Conservation (phyloP, 1,140 invertebrate species). For the Ceratina australensis region DNA sequence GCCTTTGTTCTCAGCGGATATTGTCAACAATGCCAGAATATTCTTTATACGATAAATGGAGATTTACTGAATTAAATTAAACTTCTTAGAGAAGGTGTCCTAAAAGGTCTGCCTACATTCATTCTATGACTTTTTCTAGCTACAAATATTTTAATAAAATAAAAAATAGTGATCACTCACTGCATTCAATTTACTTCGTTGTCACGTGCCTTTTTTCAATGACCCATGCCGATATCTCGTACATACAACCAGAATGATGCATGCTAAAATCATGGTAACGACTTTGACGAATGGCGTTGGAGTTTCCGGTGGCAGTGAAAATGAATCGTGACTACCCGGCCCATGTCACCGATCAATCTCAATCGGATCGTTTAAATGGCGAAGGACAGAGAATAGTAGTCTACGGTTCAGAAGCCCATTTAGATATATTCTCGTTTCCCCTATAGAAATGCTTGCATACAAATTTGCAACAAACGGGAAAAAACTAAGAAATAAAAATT, state of each 20-base stretch:
- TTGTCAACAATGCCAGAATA: too few relatives aligned
- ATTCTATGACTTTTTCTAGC: not conserved
- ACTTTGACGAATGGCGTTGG: conserved; percentile 47
- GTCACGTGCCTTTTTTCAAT: not conserved
- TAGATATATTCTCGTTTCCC: conserved; percentile 65
- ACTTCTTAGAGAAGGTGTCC: too few relatives aligned
- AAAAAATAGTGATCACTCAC: not conserved
- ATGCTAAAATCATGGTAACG: conserved; percentile 10
- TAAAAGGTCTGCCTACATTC: not conserved
- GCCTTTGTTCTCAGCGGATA: too few relatives aligned
- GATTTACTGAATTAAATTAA: too few relatives aligned
- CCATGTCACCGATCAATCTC: conserved; percentile 50
- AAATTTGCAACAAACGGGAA: conserved; percentile 58
- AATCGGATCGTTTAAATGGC: conserved; percentile 20
- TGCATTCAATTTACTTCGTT: not conserved
- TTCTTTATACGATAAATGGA: too few relatives aligned
- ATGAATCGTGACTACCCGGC: conserved; percentile 12
- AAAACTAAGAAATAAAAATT: conserved; percentile 71
- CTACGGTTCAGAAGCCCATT: conserved; percentile 31
- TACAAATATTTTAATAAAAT: conserved; percentile 4
- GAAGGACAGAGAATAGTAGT: not conserved
- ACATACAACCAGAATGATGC: too few relatives aligned
- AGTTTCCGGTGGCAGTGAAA: conserved; percentile 34
- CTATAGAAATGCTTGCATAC: conserved; percentile 60
- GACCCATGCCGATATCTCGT: not conserved